Conservation (phyloP, 2,797 vertebrate species). For the Heterohyrax brucei region DNA sequence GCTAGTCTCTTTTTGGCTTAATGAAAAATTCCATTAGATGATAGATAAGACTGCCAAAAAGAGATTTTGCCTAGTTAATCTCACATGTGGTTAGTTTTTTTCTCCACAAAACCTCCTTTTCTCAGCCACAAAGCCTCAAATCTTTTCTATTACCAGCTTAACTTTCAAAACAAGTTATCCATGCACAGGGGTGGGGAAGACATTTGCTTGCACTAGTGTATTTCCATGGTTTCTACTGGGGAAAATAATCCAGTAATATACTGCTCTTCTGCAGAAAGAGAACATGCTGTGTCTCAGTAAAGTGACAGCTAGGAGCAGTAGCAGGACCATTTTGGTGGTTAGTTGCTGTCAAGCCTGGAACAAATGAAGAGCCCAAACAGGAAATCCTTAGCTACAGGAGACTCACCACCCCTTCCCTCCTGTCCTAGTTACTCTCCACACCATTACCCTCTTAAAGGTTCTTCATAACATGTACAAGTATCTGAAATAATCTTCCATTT, state of each 20-base stretch:
- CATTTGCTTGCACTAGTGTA: not conserved
- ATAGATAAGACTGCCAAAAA: not conserved
- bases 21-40: not conserved
- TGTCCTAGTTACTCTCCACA: not conserved
- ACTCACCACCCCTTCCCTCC: not conserved
- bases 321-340: not conserved
- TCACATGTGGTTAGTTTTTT: not conserved
- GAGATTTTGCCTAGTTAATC: not conserved
- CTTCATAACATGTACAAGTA: not conserved
- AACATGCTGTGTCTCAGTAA: not conserved
- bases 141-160: not conserved
- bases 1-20: not conserved
- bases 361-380: not conserved
- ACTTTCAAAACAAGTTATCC: conserved; percentile 1
- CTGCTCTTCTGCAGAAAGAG: not conserved
- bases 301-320: not conserved
- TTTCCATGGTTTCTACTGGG: conserved; percentile 13
- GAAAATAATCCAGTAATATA: not conserved
- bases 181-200: not conserved
- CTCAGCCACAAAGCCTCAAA: not conserved
- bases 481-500: not conserved
- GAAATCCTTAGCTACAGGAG: not conserved
- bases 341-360: not conserved
- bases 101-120: not conserved
- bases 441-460: not conserved